These are phyloP conservation scores for Onchidella celtica DNA, from an alignment of 2,888 invertebrate genomes.

Conservation along the genomic window DNA sequence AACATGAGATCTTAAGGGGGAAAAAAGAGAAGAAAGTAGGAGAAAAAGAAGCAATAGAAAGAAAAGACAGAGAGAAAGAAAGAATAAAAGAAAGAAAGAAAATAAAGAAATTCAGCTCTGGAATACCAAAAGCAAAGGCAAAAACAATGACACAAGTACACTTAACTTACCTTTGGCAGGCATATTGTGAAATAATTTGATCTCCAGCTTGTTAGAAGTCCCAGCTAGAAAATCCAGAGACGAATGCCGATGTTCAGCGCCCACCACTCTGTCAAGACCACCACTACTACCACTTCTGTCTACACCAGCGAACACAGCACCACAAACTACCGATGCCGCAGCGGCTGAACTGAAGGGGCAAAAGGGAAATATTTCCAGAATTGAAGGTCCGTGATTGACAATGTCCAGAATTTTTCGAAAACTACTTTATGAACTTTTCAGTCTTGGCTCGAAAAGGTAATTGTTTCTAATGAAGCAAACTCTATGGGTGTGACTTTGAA, in stretches of 20 bases:
- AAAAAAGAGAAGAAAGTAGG: too few relatives aligned
- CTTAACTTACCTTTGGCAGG: conserved; percentile 40
- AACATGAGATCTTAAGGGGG: too few relatives aligned
- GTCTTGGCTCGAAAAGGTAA: too few relatives aligned
- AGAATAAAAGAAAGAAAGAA: not conserved
- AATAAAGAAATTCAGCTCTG: not conserved
- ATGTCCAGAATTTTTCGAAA: too few relatives aligned
- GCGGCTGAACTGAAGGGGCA: not conserved
- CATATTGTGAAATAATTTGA: conserved; percentile 28
- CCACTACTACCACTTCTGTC: conserved; percentile 4
- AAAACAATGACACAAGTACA: not conserved
- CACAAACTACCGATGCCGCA: not conserved
- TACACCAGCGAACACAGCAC: not conserved
- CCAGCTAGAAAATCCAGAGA: conserved; percentile 10
- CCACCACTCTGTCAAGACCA: not conserved
- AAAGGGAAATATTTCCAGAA: conserved; percentile 5
- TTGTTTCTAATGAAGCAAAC: too few relatives aligned
- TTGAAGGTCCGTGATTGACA: not conserved
- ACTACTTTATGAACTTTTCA: too few relatives aligned
- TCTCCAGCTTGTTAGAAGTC: conserved; percentile 19
- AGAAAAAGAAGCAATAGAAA: too few relatives aligned
- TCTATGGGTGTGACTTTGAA: too few relatives aligned
- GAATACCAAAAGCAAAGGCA: not conserved
- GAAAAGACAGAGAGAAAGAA: too few relatives aligned
- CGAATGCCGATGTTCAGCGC: not conserved